Evolutionary conservation across 2,113 vertebrate species (phyloP).

Genomic region (Triplophysa tibetana): DNA sequence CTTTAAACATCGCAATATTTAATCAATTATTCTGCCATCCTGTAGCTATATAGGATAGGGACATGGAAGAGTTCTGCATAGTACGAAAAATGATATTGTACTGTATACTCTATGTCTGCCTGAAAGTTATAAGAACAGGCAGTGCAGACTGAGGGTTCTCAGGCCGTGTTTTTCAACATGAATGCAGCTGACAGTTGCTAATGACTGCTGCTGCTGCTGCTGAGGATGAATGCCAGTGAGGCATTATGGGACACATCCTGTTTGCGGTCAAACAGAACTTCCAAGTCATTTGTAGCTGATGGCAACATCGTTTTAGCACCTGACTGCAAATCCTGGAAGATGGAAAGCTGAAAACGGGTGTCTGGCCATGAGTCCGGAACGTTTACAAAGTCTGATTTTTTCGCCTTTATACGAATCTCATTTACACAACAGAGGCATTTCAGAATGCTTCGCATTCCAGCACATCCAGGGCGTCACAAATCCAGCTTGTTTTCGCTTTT

Average conservation of each 20-base stretch:
- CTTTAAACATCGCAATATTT: too few relatives aligned
- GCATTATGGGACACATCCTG: slow-evolving; percentile 58
- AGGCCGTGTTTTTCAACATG: slow-evolving; percentile 42
- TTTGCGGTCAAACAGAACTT: slow-evolving; percentile 62
- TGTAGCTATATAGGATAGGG: too few relatives aligned
- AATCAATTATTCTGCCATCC: too few relatives aligned
- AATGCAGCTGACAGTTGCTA: slow-evolving; percentile 51
- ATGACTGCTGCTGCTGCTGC: slow-evolving; percentile 61
- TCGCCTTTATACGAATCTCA: background rate
- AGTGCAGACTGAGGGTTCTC: slow-evolving; percentile 41
- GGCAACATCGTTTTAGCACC: slow-evolving; percentile 45
- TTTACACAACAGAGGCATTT: background rate
- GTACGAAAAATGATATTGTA: too few relatives aligned
- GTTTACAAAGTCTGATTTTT: background rate
- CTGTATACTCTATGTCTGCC: too few relatives aligned
- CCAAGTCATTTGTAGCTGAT: slow-evolving; percentile 57
- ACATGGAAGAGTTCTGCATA: background rate
- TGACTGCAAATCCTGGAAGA: slow-evolving; percentile 22
- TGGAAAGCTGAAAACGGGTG: background rate
- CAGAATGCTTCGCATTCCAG: slow-evolving; percentile 1
- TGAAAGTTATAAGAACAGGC: background rate
- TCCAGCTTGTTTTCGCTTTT: slow-evolving; percentile 10
- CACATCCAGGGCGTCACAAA: background rate
- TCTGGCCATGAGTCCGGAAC: background rate
- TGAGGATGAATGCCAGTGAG: slow-evolving; percentile 49